Percentiles rank a stretch among this genome's conserved stretches.
Conservation (phyloP, 1,140 invertebrate genomes). For the Rhyzopertha dominica region DNA sequence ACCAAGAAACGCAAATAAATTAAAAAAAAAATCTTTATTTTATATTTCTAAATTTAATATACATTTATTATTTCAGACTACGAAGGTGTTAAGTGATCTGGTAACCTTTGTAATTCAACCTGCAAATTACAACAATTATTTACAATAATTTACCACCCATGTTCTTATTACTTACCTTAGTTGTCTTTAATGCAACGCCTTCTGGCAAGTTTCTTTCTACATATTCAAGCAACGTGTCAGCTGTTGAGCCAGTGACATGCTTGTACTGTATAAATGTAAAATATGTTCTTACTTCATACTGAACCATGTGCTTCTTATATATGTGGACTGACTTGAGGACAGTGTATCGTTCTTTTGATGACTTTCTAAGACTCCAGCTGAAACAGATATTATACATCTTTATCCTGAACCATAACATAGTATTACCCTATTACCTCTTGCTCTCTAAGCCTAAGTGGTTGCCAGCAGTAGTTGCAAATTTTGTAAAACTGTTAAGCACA, state of each 20-base stretch:
- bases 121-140: conserved; percentile 29
- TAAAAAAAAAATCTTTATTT: too few relatives aligned
- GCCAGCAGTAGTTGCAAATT: conserved; percentile 76
- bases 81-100: too few relatives aligned
- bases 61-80: too few relatives aligned
- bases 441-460: conserved; percentile 72
- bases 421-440: conserved; percentile 57
- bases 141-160: conserved; percentile 6
- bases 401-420: too few relatives aligned
- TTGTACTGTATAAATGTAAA: conserved; percentile 79
- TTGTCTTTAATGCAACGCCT: conserved; percentile 92
- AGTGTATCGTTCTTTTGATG: conserved; percentile 69
- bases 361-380: conserved; percentile 67
- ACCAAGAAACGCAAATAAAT: too few relatives aligned
- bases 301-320: conserved; percentile 90
- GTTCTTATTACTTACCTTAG: conserved; percentile 57
- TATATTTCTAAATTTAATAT: too few relatives aligned
- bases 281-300: conserved; percentile 95
- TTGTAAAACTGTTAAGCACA: conserved; percentile 82
- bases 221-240: conserved; percentile 95
- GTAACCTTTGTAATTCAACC: conserved; percentile 55
- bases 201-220: conserved; percentile 95
- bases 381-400: too few relatives aligned
- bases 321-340: conserved; percentile 85
- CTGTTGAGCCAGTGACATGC: conserved; percentile 88